Evolutionary conservation across 2,888 invertebrate species (phyloP).

Genomic region (Amphipyra tragopoginis): DNA sequence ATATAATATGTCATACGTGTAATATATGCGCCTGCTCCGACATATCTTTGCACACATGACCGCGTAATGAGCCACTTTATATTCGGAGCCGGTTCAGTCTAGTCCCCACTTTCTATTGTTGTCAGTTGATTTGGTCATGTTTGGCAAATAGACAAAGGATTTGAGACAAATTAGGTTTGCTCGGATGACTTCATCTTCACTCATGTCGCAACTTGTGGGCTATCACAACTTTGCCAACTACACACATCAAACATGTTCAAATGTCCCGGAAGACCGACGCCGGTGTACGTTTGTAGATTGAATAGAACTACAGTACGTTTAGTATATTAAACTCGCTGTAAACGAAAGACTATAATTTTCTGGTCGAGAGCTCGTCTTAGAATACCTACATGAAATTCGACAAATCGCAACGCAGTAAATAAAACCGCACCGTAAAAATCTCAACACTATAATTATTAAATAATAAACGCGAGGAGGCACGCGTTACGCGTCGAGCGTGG

Average conservation of each 20-base stretch:
- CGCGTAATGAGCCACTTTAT: conserved; percentile 67
- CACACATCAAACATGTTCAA: background rate
- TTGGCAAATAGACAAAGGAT: conserved; percentile 59
- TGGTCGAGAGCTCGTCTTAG: background rate
- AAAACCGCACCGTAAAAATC: conserved; percentile 50
- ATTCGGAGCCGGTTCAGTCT: conserved; percentile 52
- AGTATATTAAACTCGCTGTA: too few relatives aligned
- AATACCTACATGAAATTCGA: conserved; percentile 19
- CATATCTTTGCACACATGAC: conserved; percentile 50
- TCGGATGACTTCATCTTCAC: conserved; percentile 24
- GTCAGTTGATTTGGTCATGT: conserved; percentile 62
- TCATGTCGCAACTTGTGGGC: background rate
- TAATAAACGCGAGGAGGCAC: conserved; percentile 39
- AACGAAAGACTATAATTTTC: too few relatives aligned
- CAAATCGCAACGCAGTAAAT: conserved; percentile 41
- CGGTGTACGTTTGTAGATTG: background rate
- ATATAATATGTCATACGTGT: conserved; percentile 6
- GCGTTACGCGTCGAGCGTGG: conserved; percentile 53
- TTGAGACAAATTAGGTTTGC: conserved; percentile 15
- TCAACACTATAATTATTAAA: conserved; percentile 60
- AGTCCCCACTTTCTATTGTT: conserved; percentile 62
- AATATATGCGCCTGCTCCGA: conserved; percentile 16
- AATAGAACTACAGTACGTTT: background rate
- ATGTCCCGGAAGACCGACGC: background rate
- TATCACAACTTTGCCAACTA: background rate